Percentiles rank a stretch among this genome's conserved stretches.
Evolutionary conservation across 1,140 invertebrate species (phyloP).

Genomic region (Gonioctena quinquepunctata): DNA sequence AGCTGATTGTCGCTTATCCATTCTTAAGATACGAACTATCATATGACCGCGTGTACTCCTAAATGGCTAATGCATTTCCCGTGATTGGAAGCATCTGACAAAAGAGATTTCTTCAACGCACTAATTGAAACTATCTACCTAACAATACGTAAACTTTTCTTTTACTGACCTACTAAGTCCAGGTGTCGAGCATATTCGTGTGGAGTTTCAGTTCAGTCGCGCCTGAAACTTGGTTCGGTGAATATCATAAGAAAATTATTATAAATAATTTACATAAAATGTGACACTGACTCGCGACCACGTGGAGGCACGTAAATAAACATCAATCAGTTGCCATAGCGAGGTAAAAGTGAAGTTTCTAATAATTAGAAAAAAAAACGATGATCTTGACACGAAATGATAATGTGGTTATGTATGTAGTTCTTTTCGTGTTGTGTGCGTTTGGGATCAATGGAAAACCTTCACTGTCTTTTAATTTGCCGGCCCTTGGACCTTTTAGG

Average conservation of each 20-base stretch:
- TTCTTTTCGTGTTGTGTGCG: constrained; percentile 37
- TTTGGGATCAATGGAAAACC: constrained; percentile 54
- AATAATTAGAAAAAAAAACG: background rate
- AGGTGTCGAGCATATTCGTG: background rate
- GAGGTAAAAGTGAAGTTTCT: background rate
- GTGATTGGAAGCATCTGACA: background rate
- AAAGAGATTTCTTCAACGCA: background rate
- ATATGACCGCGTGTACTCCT: no score
- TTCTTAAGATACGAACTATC: no score
- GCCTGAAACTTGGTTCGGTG: constrained; percentile 1
- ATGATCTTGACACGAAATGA: constrained; percentile 12
- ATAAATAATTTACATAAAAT: background rate
- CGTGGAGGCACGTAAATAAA: background rate
- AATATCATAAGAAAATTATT: background rate
- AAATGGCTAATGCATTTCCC: background rate
- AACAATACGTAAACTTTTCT: background rate
- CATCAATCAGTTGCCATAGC: background rate
- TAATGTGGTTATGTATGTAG: constrained; percentile 31
- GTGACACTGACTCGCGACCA: background rate
- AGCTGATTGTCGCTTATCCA: no score
- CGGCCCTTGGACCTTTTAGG: constrained; percentile 50
- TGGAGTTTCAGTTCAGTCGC: constrained; percentile 4
- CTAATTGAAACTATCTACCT: background rate
- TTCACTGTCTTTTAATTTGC: constrained; percentile 59
- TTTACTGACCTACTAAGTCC: constrained; percentile 21